phyloP scores from a whole-genome alignment of 2,113 vertebrate species.

The Xenus cinereus region DNA sequence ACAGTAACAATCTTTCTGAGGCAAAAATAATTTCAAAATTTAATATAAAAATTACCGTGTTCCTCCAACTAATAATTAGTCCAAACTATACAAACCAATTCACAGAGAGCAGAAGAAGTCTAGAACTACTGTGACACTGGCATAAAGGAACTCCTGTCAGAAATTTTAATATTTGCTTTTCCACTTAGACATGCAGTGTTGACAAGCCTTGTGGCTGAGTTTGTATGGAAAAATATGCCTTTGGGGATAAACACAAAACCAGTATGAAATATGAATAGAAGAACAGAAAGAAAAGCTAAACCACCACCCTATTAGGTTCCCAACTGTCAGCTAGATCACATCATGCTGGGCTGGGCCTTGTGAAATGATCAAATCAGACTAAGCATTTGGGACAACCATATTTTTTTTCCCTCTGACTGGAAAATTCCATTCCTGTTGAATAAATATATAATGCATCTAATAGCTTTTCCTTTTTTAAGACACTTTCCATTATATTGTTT shows the following conservation, averaged over 20 bases:
- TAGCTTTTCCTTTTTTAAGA: neutral
- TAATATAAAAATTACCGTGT: neutral
- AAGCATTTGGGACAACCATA: neutral
- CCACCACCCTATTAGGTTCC: neutral
- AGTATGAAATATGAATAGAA: neutral
- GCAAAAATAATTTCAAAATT: neutral
- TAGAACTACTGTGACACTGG: neutral
- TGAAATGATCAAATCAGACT: neutral
- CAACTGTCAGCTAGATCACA: neutral
- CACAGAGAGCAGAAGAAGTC: neutral
- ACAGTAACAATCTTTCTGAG: neutral
- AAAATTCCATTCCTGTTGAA: neutral
- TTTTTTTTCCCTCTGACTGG: neutral
- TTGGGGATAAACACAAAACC: conserved; percentile 7
- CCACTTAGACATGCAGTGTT: neutral
- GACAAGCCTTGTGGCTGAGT: neutral
- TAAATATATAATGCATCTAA: neutral
- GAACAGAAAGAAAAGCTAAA: neutral
- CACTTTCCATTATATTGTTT: neutral
- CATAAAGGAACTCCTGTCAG: neutral
- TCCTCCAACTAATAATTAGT: neutral
- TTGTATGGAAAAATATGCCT: neutral
- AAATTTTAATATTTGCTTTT: neutral
- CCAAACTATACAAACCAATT: neutral
- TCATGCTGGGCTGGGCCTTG: neutral